Conservation (phyloP, 1,140 invertebrate species). For the Scylla paramamosain region DNA sequence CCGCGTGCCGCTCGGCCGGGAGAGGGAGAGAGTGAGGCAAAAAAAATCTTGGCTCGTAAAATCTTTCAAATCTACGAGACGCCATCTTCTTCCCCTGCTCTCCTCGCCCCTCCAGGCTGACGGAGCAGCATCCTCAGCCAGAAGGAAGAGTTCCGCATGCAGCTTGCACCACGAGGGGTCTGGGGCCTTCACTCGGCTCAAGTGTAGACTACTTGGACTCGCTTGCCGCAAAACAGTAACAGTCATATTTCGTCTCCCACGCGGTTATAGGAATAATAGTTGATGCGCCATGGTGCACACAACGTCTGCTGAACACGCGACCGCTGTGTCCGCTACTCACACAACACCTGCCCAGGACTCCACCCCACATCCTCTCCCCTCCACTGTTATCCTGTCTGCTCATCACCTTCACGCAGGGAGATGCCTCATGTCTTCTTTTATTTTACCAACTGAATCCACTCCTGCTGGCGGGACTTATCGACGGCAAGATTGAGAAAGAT, state of each 20-base stretch:
- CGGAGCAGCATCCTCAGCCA: background rate
- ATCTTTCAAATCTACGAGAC: background rate
- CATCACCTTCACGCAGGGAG: background rate
- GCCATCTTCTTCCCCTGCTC: background rate
- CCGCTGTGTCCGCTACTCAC: background rate
- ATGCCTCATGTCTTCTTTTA: no score
- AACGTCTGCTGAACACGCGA: no score
- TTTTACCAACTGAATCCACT: background rate
- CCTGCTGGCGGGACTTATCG: background rate
- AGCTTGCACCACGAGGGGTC: background rate
- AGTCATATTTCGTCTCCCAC: background rate
- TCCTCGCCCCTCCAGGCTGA: background rate
- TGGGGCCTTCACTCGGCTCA: background rate
- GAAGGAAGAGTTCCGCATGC: no score
- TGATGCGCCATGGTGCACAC: no score
- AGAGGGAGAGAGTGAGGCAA: background rate
- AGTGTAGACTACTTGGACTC: no score
- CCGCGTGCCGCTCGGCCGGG: background rate
- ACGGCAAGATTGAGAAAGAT: no score
- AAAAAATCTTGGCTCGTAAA: background rate
- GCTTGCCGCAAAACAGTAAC: background rate
- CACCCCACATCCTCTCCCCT: background rate
- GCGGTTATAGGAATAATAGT: background rate
- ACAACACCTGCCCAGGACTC: background rate
- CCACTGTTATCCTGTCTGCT: background rate